Percentiles rank a stretch among this genome's conserved stretches.
Evolutionary conservation across 2,797 vertebrate genomes (phyloP).

Genomic region (Austrolebias charrua): DNA sequence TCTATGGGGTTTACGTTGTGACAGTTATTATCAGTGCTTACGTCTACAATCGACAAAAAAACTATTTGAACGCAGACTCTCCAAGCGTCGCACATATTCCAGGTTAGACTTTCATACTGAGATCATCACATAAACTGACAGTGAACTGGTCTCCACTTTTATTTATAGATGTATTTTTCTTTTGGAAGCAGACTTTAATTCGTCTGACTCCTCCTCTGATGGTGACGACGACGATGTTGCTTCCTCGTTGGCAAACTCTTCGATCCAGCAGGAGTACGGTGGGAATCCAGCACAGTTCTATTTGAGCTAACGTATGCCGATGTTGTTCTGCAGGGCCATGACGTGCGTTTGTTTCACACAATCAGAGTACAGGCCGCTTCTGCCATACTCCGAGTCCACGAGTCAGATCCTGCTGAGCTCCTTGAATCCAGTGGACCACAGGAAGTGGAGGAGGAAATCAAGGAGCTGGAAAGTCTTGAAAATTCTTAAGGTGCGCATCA

Average conservation of each 20-base stretch:
- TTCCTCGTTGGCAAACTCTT: slow-evolving; percentile 29
- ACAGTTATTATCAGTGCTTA: slow-evolving; percentile 89
- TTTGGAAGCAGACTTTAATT: slow-evolving; percentile 64
- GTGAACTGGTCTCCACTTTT: neutral
- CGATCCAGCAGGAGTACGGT: slow-evolving; percentile 73
- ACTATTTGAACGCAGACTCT: slow-evolving; percentile 33
- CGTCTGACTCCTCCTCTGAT: slow-evolving; percentile 68
- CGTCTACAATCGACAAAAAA: slow-evolving; percentile 85
- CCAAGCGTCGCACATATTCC: slow-evolving; percentile 53
- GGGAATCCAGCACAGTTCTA: neutral
- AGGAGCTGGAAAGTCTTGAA: slow-evolving; percentile 83
- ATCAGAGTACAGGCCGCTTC: slow-evolving; percentile 74
- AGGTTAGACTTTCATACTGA: slow-evolving; percentile 71
- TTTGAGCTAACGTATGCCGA: neutral
- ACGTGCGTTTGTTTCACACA: slow-evolving; percentile 55
- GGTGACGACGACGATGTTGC: slow-evolving; percentile 36
- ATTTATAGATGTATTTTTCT: neutral
- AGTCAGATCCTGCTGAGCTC: slow-evolving; percentile 79
- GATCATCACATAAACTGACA: neutral
- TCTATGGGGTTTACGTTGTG: slow-evolving; percentile 89
- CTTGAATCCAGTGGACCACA: slow-evolving; percentile 87
- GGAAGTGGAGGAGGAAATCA: slow-evolving; percentile 87
- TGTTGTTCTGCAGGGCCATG: neutral
- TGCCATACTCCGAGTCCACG: slow-evolving; percentile 77
- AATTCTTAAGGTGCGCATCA: slow-evolving; percentile 79